Evolutionary conservation across 2,797 vertebrate genomes (phyloP).

Genomic region (Tenualosa thibaudeaui): DNA sequence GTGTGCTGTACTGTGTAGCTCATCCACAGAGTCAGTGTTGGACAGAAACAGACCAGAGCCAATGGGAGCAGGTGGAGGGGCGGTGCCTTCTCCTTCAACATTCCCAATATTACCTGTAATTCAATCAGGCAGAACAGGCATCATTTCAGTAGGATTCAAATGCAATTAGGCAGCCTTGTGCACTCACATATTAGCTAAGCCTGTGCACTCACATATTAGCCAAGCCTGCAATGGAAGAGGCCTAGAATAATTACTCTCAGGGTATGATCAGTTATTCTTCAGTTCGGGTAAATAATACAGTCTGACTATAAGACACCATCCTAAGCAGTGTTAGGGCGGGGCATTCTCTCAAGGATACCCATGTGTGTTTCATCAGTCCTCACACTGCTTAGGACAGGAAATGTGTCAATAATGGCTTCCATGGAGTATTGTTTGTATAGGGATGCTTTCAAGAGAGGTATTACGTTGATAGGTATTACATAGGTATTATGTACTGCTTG

Average conservation of each 20-base stretch:
- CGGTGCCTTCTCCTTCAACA: slow-evolving; percentile 33
- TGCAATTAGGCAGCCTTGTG: slow-evolving; percentile 25
- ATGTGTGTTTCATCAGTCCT: not conserved
- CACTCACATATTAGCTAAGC: slow-evolving; percentile 13
- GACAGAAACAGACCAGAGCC: slow-evolving; percentile 17
- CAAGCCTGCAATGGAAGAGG: not conserved
- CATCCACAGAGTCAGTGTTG: not conserved
- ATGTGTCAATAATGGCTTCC: not conserved
- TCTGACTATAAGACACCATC: not conserved
- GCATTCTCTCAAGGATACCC: not conserved
- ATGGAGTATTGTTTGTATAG: not conserved
- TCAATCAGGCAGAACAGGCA: slow-evolving; percentile 14
- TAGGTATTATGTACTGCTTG: too few species aligned
- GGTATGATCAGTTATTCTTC: not conserved
- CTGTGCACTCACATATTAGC: slow-evolving; percentile 25
- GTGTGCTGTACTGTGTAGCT: not conserved
- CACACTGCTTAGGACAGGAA: not conserved
- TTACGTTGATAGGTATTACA: too few species aligned
- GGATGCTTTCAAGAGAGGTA: too few species aligned
- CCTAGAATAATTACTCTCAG: not conserved
- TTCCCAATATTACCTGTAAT: slow-evolving; percentile 33
- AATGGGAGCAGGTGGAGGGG: slow-evolving; percentile 35
- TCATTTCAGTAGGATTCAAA: slow-evolving; percentile 13
- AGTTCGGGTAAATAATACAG: not conserved
- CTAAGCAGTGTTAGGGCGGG: too few species aligned